Percentiles rank a stretch among this genome's conserved stretches.
phyloP scores from a whole-genome alignment of 2,797 vertebrate genomes.

The Enteromius viviparus region DNA sequence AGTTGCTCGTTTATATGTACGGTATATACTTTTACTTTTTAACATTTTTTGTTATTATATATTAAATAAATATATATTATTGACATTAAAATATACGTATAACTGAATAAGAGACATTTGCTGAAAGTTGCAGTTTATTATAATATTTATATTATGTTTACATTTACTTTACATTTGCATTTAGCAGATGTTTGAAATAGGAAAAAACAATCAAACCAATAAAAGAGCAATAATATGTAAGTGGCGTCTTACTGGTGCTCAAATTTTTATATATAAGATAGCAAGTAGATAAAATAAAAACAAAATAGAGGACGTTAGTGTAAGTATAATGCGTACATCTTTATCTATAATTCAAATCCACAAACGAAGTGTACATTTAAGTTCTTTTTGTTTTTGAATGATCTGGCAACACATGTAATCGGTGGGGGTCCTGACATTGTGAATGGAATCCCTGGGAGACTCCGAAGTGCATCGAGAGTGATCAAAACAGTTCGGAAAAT shows the following conservation, averaged over 20 bases:
- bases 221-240: background rate
- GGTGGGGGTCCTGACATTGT: constrained; percentile 8
- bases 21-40: too few species aligned
- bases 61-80: background rate
- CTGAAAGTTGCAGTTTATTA: background rate
- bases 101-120: background rate
- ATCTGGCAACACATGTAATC: constrained; percentile 12
- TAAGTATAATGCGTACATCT: background rate
- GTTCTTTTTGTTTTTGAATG: background rate
- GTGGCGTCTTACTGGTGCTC: too few species aligned
- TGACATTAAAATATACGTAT: background rate
- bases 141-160: too few species aligned
- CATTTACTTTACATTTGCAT: too few species aligned
- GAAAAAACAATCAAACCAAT: background rate
- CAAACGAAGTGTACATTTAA: background rate
- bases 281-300: background rate
- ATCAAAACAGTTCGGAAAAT: constrained; percentile 27
- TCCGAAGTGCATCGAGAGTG: constrained; percentile 9
- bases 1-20: background rate
- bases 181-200: too few species aligned
- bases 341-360: background rate
- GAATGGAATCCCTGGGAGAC: constrained; percentile 31
- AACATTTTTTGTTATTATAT: background rate
- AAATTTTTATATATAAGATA: background rate
- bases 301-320: background rate